These are phyloP conservation scores for Hylyphantes graminicola DNA, from an alignment of 1,140 invertebrate species.

Conservation along the genomic window DNA sequence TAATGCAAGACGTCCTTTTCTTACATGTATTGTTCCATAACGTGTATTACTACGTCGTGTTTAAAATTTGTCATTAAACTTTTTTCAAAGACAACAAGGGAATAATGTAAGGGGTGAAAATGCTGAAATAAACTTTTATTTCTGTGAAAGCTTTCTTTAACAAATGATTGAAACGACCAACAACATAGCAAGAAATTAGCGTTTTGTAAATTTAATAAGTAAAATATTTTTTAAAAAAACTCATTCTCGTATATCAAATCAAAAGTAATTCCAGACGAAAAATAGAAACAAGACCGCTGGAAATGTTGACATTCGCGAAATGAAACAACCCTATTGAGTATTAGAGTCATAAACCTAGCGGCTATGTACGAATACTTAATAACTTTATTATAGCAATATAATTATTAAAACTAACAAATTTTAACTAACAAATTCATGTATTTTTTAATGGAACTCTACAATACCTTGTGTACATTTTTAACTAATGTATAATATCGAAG, in stretches of 20 bases:
- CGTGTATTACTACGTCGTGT: background rate
- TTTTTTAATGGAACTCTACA: too few relatives aligned
- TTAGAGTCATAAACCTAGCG: background rate
- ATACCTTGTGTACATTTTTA: too few relatives aligned
- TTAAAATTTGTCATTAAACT: background rate
- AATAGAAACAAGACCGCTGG: too few relatives aligned
- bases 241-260: too few relatives aligned
- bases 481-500: too few relatives aligned
- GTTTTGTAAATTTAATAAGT: too few relatives aligned
- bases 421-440: background rate
- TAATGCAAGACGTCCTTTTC: background rate
- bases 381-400: background rate
- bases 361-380: background rate
- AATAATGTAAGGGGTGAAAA: background rate
- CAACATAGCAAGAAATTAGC: too few relatives aligned
- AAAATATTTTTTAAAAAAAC: too few relatives aligned
- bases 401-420: background rate
- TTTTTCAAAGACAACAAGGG: background rate
- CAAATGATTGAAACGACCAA: too few relatives aligned
- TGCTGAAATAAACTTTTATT: background rate
- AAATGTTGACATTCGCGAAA: too few relatives aligned
- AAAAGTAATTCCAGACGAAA: too few relatives aligned
- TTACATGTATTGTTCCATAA: background rate
- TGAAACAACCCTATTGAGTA: too few relatives aligned
- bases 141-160: background rate